These are phyloP conservation scores for Zaprionus africanus DNA, from an alignment of 1,140 invertebrate genomes.

Conservation along the genomic window DNA sequence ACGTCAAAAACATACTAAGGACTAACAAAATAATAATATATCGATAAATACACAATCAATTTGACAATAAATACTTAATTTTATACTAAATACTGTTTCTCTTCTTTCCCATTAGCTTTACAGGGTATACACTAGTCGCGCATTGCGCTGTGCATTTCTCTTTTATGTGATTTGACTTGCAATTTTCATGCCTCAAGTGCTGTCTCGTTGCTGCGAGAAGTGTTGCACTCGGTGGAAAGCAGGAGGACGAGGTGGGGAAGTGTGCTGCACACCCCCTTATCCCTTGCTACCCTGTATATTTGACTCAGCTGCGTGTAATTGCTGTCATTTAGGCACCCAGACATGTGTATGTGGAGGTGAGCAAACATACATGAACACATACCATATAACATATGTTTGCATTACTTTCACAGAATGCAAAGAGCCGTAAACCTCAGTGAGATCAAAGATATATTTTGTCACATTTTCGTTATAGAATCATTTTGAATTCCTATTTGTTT, in stretches of 20 bases:
- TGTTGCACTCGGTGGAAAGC: conserved; percentile 14
- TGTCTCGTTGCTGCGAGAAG: not conserved
- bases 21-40: no score
- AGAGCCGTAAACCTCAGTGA: not conserved
- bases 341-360: not conserved
- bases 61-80: not conserved
- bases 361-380: not conserved
- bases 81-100: not conserved
- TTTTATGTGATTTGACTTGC: conserved; percentile 60
- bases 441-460: not conserved
- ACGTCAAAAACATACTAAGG: no score
- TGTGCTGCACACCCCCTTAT: not conserved
- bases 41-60: no score
- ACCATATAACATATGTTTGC: not conserved
- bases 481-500: not conserved
- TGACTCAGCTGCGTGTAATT: conserved; percentile 54
- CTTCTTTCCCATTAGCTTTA: not conserved
- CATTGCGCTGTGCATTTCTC: not conserved
- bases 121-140: not conserved
- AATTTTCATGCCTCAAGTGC: conserved; percentile 42
- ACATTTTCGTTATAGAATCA: not conserved
- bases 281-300: conserved; percentile 37
- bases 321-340: conserved; percentile 66
- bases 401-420: not conserved
- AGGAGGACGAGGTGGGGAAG: not conserved